Conservation (phyloP, 2,888 invertebrate genomes). For the Siphonodentalium dalli region DNA sequence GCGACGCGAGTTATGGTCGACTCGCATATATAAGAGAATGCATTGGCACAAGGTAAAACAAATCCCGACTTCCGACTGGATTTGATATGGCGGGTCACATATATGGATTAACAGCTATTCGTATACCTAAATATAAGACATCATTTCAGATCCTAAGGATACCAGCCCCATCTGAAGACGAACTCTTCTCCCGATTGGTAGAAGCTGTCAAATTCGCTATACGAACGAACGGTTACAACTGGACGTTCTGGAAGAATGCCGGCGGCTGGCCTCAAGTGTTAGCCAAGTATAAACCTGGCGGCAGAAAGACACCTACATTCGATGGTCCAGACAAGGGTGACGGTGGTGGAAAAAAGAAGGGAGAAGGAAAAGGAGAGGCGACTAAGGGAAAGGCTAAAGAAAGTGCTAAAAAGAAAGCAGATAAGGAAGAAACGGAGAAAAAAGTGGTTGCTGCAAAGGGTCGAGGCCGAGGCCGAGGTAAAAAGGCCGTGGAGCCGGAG, state of each 20-base stretch:
- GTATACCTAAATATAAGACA: neutral
- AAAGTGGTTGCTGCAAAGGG: constrained; percentile 12
- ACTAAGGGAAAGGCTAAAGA: constrained; percentile 4
- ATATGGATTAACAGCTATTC: neutral
- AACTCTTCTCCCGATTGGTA: constrained; percentile 40
- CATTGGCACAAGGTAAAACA: no score
- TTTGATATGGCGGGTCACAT: neutral
- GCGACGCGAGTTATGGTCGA: no score
- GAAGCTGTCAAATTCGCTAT: constrained; percentile 45
- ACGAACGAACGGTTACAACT: constrained; percentile 47
- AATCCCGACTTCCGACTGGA: neutral
- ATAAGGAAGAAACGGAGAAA: constrained; percentile 11
- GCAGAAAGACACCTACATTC: neutral
- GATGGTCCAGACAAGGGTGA: neutral
- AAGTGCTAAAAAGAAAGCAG: constrained; percentile 15
- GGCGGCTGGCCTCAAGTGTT: constrained; percentile 52
- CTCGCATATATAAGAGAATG: no score
- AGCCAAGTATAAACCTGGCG: constrained; percentile 34
- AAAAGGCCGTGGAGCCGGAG: constrained; percentile 5
- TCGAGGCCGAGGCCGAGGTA: constrained; percentile 13
- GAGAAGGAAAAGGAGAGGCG: constrained; percentile 11
- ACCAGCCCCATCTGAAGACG: constrained; percentile 40
- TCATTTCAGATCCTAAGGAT: constrained; percentile 41
- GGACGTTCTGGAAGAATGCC: constrained; percentile 47
- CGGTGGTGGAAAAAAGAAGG: constrained; percentile 24